Percentiles rank a stretch among this genome's conserved stretches.
These are phyloP conservation scores for Lysandra bellargus DNA, from an alignment of 2,888 invertebrate species.

Conservation along the genomic window DNA sequence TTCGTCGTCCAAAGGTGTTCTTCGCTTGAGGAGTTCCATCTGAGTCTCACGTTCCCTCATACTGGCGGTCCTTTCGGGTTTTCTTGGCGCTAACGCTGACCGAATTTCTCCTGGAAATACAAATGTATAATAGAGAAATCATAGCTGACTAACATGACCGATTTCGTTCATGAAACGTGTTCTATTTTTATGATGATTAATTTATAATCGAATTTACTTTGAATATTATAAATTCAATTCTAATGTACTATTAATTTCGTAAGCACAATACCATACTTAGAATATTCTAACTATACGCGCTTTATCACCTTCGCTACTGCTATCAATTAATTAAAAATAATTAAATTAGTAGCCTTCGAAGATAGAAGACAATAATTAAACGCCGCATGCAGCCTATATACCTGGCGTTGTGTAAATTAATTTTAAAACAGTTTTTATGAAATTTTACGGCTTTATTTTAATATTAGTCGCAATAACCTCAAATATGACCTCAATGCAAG, in stretches of 20 bases:
- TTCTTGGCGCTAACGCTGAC: conserved; percentile 89
- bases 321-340: conserved; percentile 16
- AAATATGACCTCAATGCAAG: conserved; percentile 32
- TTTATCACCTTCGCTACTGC: not conserved
- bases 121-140: not conserved
- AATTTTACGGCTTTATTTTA: conserved; percentile 25
- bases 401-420: conserved; percentile 1
- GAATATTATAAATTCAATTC: not conserved
- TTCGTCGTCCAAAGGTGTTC: conserved; percentile 75
- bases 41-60: conserved; percentile 89
- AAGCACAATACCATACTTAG: not conserved
- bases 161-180: not conserved
- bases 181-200: not conserved
- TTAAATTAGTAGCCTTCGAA: not conserved
- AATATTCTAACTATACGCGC: conserved; percentile 16
- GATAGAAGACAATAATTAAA: conserved; percentile 2
- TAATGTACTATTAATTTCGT: not conserved
- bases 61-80: conserved; percentile 92
- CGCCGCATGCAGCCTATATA: conserved; percentile 1
- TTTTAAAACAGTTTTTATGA: conserved; percentile 7
- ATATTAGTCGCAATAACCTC: conserved; percentile 29
- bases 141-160: not conserved
- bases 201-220: not conserved
- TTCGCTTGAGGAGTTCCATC: conserved; percentile 79
- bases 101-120: conserved; percentile 86